Evolutionary conservation across 2,113 vertebrate genomes (phyloP).

Genomic region (Psettodes erumei): DNA sequence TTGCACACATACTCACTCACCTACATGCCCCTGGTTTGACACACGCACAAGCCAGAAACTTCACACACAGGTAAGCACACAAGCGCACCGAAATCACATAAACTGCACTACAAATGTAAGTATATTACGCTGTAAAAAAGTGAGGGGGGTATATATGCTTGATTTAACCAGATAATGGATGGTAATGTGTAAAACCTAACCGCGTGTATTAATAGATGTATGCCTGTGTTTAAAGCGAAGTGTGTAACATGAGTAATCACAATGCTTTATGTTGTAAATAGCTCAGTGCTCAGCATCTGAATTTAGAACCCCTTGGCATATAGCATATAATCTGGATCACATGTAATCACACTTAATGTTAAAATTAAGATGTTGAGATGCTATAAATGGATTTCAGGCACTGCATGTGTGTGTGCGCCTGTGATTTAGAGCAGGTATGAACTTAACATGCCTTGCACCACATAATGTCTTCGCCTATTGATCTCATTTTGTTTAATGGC

Average conservation of each 20-base stretch:
- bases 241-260: neutral
- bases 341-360: conserved; percentile 1
- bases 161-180: conserved; percentile 41
- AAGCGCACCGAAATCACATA: conserved; percentile 14
- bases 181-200: conserved; percentile 36
- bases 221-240: conserved; percentile 9
- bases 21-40: conserved; percentile 60
- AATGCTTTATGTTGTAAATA: neutral
- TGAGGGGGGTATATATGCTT: neutral
- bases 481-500: conserved; percentile 37
- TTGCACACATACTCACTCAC: conserved; percentile 71
- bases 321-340: conserved; percentile 1
- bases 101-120: conserved; percentile 24
- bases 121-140: neutral
- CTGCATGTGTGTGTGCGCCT: neutral
- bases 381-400: conserved; percentile 27
- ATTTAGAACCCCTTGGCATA: conserved; percentile 6
- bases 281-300: conserved; percentile 29
- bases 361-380: no score
- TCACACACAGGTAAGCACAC: conserved; percentile 17
- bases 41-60: conserved; percentile 31
- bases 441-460: conserved; percentile 40
- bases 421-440: conserved; percentile 18
- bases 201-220: conserved; percentile 4
- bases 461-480: conserved; percentile 40